phyloP scores from a whole-genome alignment of 2,113 vertebrate species.

The Chloropsis hardwickii region DNA sequence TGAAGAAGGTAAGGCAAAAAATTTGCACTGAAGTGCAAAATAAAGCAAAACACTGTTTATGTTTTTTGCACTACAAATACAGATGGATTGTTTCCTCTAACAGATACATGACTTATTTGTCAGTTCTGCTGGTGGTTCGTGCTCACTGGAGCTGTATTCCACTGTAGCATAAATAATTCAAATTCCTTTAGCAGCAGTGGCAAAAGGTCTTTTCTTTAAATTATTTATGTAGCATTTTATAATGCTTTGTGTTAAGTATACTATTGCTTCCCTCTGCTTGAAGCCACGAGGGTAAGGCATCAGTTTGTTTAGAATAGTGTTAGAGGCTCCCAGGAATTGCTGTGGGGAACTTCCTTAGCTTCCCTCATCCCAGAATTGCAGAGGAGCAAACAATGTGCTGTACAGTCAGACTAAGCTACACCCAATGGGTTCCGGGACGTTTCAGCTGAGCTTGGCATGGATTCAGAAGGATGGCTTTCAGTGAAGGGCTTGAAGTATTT shows the following conservation, averaged over 20 bases:
- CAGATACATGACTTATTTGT: background rate
- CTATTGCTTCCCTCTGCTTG: slow-evolving; percentile 73
- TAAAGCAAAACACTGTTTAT: background rate
- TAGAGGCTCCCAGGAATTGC: background rate
- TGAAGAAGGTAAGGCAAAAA: background rate
- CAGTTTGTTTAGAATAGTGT: slow-evolving; percentile 11
- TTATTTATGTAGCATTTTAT: slow-evolving; percentile 81
- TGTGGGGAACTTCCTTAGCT: background rate
- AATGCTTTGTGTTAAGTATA: slow-evolving; percentile 67
- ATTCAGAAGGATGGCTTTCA: slow-evolving; percentile 87
- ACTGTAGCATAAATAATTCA: slow-evolving; percentile 79
- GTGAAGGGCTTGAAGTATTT: slow-evolving; percentile 84
- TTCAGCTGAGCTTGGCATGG: slow-evolving; percentile 80
- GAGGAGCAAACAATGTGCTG: slow-evolving; percentile 46
- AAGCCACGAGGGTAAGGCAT: slow-evolving; percentile 34
- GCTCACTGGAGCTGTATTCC: slow-evolving; percentile 10
- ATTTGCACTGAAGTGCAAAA: background rate
- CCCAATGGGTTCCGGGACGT: slow-evolving; percentile 1
- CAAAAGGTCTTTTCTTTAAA: slow-evolving; percentile 79
- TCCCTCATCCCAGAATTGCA: background rate
- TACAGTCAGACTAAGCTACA: background rate
- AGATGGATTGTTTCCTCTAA: background rate
- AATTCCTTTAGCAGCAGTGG: slow-evolving; percentile 49
- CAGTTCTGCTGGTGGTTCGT: background rate
- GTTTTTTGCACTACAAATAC: background rate